A percentile compares a stretch with the other conserved stretches of the same genome.
Conservation (phyloP, 1,140 invertebrate genomes). For the Sitobion miscanthi region DNA sequence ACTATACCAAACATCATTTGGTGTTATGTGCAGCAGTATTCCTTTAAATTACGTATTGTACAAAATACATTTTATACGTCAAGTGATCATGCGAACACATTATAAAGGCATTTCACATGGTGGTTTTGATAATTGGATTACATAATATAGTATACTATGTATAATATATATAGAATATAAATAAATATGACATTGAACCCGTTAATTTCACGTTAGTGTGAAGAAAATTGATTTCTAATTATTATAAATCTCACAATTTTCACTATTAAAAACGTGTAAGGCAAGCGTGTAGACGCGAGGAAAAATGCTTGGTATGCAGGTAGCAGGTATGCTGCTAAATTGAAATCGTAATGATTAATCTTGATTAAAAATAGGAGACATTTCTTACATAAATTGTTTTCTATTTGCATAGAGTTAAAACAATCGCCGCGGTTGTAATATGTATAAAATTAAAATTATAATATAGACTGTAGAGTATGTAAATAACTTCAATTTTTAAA, state of each 20-base stretch:
- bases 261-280: not conserved
- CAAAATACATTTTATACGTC: not conserved
- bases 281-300: not conserved
- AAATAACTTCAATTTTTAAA: too few relatives aligned
- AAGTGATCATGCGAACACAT: not conserved
- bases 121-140: not conserved
- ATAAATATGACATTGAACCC: not conserved
- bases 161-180: not conserved
- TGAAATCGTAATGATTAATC: not conserved
- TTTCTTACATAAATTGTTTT: not conserved
- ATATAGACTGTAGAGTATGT: too few relatives aligned
- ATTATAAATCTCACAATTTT: not conserved
- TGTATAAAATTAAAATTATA: not conserved
- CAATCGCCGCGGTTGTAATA: not conserved
- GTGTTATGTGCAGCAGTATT: not conserved
- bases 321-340: not conserved
- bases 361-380: not conserved
- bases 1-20: not conserved
- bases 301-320: not conserved
- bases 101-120: not conserved
- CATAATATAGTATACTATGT: not conserved
- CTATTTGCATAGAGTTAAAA: not conserved
- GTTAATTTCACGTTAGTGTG: not conserved
- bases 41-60: not conserved
- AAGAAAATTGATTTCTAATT: not conserved